Conservation (phyloP, 2,888 invertebrate species). For the Cynaeus angustus region DNA sequence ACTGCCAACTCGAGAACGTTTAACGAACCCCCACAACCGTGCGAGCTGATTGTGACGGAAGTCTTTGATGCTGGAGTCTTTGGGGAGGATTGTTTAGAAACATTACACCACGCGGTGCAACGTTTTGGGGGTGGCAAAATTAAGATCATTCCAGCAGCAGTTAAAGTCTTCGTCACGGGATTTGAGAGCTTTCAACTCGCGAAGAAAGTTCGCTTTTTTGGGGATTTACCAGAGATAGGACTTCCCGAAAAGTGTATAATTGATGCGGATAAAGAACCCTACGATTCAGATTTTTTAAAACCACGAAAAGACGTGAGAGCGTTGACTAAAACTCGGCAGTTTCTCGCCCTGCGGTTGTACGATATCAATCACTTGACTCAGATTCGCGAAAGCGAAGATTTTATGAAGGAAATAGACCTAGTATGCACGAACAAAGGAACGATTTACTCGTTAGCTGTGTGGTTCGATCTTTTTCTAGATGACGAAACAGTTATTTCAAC, state of each 20-base stretch:
- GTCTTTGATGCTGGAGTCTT: constrained; percentile 87
- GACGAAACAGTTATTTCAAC: constrained; percentile 77
- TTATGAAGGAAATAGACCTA: constrained; percentile 62
- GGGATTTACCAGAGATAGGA: constrained; percentile 55
- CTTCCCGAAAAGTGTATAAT: constrained; percentile 66
- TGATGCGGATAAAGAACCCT: constrained; percentile 74
- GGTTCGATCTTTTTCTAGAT: constrained; percentile 83
- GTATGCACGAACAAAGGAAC: constrained; percentile 72
- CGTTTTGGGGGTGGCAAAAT: constrained; percentile 74
- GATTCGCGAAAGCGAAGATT: constrained; percentile 26
- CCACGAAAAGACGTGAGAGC: constrained; percentile 73
- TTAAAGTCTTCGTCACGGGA: constrained; percentile 78
- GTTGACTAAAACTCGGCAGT: constrained; percentile 75
- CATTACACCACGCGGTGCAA: constrained; percentile 81
- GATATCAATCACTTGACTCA: constrained; percentile 67
- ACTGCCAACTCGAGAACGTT: constrained; percentile 72
- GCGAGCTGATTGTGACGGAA: constrained; percentile 82
- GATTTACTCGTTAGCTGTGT: constrained; percentile 80
- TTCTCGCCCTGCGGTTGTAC: constrained; percentile 79
- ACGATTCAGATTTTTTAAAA: constrained; percentile 81
- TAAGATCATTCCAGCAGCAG: constrained; percentile 77
- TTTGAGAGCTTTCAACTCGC: constrained; percentile 73
- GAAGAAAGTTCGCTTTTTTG: constrained; percentile 70
- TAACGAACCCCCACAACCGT: constrained; percentile 60
- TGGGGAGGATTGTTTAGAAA: constrained; percentile 82